Evolutionary conservation across 2,113 vertebrate genomes (phyloP).

Genomic region (Nyctereutes procyonoides): DNA sequence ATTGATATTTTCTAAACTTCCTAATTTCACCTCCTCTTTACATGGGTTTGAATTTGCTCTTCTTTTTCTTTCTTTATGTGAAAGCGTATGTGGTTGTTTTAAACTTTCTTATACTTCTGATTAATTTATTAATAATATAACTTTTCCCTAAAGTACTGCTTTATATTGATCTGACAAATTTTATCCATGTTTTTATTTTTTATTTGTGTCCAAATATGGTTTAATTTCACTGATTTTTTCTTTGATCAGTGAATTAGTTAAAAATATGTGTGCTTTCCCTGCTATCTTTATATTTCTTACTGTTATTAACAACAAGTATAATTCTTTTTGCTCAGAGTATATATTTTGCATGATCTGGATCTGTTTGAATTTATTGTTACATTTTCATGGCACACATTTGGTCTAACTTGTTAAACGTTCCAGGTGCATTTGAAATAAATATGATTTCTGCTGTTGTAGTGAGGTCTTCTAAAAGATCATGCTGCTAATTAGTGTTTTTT

Average conservation of each 20-base stretch:
- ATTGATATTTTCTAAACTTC: neutral
- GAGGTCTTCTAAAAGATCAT: neutral
- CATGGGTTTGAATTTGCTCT: neutral
- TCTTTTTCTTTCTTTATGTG: neutral
- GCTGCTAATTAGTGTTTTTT: neutral
- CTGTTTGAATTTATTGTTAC: neutral
- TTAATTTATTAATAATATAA: neutral
- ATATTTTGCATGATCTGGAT: neutral
- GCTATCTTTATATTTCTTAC: neutral
- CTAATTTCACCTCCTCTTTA: neutral
- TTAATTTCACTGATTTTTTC: neutral
- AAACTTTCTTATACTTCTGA: neutral
- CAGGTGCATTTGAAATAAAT: neutral
- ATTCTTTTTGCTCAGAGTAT: neutral
- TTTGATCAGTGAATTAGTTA: neutral
- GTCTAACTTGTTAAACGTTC: neutral
- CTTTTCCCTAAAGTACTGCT: neutral
- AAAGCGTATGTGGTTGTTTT: neutral
- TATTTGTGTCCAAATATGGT: neutral
- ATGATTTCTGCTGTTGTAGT: neutral
- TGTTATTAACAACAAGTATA: neutral
- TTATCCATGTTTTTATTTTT: neutral
- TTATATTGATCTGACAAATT: neutral
- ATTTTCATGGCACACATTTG: neutral
- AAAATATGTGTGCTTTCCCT: neutral